A percentile compares a stretch with the other conserved stretches of the same genome.
phyloP scores from a whole-genome alignment of 2,113 vertebrate species.

The Barbus barbus region DNA sequence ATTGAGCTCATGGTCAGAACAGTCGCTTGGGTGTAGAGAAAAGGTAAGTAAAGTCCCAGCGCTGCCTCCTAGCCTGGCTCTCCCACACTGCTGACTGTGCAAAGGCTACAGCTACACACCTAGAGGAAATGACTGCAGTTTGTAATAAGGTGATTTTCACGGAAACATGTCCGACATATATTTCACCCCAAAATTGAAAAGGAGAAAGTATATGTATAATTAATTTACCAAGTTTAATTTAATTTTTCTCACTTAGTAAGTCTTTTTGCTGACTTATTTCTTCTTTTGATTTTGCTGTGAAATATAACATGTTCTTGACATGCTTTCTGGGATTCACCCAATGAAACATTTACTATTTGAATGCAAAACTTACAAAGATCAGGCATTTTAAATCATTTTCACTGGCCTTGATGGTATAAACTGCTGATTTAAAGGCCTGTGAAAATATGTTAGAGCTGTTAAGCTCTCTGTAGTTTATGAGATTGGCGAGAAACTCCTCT shows the following conservation, averaged over 20 bases:
- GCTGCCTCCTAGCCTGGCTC: constrained; percentile 53
- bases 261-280: no score
- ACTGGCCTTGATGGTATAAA: constrained; percentile 14
- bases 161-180: neutral
- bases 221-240: no score
- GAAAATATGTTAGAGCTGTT: neutral
- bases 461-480: constrained; percentile 4
- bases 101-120: constrained; percentile 66
- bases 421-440: neutral
- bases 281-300: neutral
- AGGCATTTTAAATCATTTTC: neutral
- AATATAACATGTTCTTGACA: neutral
- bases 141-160: neutral
- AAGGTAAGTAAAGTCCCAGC: constrained; percentile 65
- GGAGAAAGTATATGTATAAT: neutral
- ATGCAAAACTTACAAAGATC: neutral
- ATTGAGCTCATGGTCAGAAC: neutral
- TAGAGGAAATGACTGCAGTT: constrained; percentile 65
- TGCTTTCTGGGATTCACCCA: neutral
- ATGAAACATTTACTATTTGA: neutral
- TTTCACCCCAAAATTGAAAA: neutral
- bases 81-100: constrained; percentile 65
- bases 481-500: neutral
- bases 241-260: no score
- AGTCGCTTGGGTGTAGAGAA: neutral